phyloP scores from a whole-genome alignment of 1,140 invertebrate genomes.

The Periplaneta americana region DNA sequence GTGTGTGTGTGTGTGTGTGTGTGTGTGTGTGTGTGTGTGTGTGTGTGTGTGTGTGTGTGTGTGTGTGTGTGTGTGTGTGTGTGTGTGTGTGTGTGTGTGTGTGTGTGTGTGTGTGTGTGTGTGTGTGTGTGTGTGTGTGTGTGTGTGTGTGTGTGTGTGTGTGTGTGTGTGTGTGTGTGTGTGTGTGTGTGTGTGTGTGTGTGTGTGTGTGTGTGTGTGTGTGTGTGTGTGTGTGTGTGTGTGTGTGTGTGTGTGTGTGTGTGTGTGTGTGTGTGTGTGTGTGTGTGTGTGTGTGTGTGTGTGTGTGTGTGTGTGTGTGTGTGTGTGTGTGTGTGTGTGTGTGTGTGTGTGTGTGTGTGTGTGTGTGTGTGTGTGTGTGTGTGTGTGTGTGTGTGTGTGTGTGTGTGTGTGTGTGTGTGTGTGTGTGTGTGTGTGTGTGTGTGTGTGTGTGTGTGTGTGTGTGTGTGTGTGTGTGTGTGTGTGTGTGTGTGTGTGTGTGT shows the following conservation, averaged over 20 bases:
- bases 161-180: slow-evolving; percentile 3
- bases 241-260: slow-evolving; percentile 5
- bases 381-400: slow-evolving; percentile 7
- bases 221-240: slow-evolving; percentile 5
- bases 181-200: slow-evolving; percentile 2
- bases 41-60: no score
- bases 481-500: slow-evolving; percentile 3
- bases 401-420: slow-evolving; percentile 7
- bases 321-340: slow-evolving; percentile 6
- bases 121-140: slow-evolving; percentile 1
- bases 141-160: slow-evolving; percentile 1
- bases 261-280: slow-evolving; percentile 5
- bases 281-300: slow-evolving; percentile 5
- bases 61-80: no score
- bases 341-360: slow-evolving; percentile 2
- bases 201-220: slow-evolving; percentile 5
- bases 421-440: slow-evolving; percentile 4
- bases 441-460: slow-evolving; percentile 1
- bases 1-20: no score
- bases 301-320: slow-evolving; percentile 6
- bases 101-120: no score
- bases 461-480: slow-evolving; percentile 3
- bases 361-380: slow-evolving; percentile 6
- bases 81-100: no score
- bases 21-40: no score